Percentiles rank a stretch among this genome's conserved stretches.
phyloP scores from a whole-genome alignment of 2,113 vertebrate genomes.

The Leptobrachium ailaonicum region DNA sequence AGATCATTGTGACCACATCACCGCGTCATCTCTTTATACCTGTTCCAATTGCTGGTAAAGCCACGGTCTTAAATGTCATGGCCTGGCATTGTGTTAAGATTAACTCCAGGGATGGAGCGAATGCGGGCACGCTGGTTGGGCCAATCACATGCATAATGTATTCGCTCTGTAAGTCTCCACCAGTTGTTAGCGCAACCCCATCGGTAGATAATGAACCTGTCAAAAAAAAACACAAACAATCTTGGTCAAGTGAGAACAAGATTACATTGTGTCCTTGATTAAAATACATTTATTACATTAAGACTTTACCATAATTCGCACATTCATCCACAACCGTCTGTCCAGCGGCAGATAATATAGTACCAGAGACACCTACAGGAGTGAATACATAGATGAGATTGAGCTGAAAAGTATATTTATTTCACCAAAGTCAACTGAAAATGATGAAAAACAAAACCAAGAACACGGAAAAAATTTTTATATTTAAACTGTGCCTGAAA shows the following conservation, averaged over 20 bases:
- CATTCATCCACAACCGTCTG: constrained; percentile 23
- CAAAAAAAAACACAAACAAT: neutral
- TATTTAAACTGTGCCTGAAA: no score
- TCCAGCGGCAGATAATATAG: constrained; percentile 22
- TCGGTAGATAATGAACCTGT: neutral
- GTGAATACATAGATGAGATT: neutral
- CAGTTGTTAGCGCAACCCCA: constrained; percentile 12
- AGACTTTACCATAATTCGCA: constrained; percentile 6
- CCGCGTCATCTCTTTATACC: neutral
- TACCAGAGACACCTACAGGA: constrained; percentile 26
- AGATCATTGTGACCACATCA: no score
- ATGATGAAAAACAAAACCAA: no score
- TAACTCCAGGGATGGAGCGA: constrained; percentile 3
- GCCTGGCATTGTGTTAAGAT: constrained; percentile 16
- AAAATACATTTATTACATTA: neutral
- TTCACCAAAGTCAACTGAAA: no score
- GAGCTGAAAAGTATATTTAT: no score
- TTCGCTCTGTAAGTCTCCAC: constrained; percentile 11
- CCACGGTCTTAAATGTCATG: neutral
- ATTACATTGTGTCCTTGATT: no score
- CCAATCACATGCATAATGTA: constrained; percentile 37
- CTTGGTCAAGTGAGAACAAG: no score
- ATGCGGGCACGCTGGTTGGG: neutral
- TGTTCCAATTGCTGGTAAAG: constrained; percentile 37
- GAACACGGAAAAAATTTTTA: no score